Evolutionary conservation across 1,140 invertebrate genomes (phyloP).

Genomic region (Temnothorax curvispinosus): DNA sequence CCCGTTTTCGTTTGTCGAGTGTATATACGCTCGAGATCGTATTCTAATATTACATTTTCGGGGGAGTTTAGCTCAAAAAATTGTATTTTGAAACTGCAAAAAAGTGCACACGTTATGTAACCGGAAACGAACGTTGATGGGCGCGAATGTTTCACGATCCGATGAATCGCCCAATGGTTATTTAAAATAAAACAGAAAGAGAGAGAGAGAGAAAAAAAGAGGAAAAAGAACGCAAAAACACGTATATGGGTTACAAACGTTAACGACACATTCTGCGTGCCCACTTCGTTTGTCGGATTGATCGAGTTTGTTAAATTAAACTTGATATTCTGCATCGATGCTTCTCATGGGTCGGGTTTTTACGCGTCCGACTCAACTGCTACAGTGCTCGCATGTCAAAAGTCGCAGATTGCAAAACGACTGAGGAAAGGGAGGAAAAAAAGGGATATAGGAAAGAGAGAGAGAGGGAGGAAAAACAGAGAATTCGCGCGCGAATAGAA

Average conservation of each 20-base stretch:
- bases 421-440: neutral
- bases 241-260: constrained; percentile 30
- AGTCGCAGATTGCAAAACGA: constrained; percentile 45
- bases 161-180: constrained; percentile 21
- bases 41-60: constrained; percentile 17
- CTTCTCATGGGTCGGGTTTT: constrained; percentile 24
- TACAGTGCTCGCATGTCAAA: constrained; percentile 45
- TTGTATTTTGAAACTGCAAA: neutral
- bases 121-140: constrained; percentile 23
- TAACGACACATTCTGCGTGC: constrained; percentile 45
- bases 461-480: neutral
- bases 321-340: constrained; percentile 39
- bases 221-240: neutral
- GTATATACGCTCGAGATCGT: neutral
- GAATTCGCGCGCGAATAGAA: constrained; percentile 27
- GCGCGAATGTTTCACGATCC: constrained; percentile 34
- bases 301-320: constrained; percentile 59
- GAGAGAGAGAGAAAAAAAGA: neutral
- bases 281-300: constrained; percentile 53
- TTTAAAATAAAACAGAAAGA: constrained; percentile 1
- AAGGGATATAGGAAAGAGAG: neutral
- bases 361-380: constrained; percentile 26
- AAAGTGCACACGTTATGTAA: constrained; percentile 11
- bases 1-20: neutral
- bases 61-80: neutral